A percentile compares a stretch with the other conserved stretches of the same genome.
Conservation (phyloP, 2,797 vertebrate genomes). For the Margarornis squamiger region DNA sequence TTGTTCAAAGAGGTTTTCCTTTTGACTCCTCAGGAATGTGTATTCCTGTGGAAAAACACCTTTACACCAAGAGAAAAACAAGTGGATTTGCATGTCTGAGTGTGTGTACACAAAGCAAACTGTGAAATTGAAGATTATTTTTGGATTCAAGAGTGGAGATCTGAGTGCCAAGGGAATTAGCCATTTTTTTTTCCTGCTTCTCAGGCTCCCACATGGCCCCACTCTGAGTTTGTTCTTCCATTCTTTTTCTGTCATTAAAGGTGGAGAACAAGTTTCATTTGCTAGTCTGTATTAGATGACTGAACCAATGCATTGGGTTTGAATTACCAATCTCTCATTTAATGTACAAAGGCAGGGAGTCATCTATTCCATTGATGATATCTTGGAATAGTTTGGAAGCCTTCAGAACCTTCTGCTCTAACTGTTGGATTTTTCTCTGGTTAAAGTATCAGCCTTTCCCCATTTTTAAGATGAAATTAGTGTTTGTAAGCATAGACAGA, state of each 20-base stretch:
- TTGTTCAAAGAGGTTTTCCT: constrained; percentile 3
- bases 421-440: background rate
- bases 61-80: background rate
- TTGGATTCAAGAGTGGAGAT: background rate
- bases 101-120: background rate
- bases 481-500: background rate
- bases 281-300: background rate
- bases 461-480: background rate
- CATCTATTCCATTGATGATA: background rate
- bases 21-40: background rate
- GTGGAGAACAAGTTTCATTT: background rate
- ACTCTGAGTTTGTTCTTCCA: background rate
- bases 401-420: background rate
- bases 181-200: background rate
- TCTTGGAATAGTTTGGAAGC: background rate
- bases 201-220: background rate
- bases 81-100: background rate
- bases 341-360: background rate
- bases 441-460: background rate
- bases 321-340: background rate
- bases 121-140: background rate
- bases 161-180: background rate
- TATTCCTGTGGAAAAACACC: background rate
- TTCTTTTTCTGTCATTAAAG: background rate
- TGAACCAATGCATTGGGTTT: background rate